These are phyloP conservation scores for Mus caroli DNA, from an alignment of 2,797 vertebrate genomes.

Conservation along the genomic window DNA sequence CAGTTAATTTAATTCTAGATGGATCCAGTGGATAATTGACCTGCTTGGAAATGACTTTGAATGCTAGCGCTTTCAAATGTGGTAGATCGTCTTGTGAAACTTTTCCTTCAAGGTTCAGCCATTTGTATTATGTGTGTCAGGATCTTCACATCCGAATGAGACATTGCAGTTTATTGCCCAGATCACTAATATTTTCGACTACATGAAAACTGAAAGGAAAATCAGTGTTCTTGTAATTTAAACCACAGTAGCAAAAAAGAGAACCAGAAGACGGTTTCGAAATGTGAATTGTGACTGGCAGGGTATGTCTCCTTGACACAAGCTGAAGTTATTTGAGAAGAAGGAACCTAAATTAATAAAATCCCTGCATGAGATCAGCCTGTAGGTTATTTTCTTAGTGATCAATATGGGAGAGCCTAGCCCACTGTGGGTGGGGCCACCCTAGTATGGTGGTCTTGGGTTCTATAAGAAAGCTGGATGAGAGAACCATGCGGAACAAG, in stretches of 20 bases:
- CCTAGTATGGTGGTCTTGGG: background rate
- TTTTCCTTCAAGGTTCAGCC: background rate
- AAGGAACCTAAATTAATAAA: background rate
- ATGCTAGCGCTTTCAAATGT: slow-evolving; percentile 23
- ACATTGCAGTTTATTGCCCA: background rate
- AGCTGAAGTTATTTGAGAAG: background rate
- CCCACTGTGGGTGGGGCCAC: background rate
- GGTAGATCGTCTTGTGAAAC: background rate
- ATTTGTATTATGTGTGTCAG: background rate
- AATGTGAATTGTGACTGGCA: slow-evolving; percentile 24
- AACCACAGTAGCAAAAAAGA: background rate
- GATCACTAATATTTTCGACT: slow-evolving; percentile 31
- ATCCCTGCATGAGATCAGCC: background rate
- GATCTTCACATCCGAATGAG: background rate
- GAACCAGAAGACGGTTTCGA: slow-evolving; percentile 33
- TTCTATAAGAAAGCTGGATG: background rate
- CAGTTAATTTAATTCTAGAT: slow-evolving; percentile 34
- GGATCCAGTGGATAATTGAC: background rate
- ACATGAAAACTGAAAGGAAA: background rate
- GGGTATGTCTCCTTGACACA: background rate
- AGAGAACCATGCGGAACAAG: background rate
- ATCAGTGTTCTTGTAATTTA: slow-evolving; percentile 12
- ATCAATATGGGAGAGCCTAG: background rate
- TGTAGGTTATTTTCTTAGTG: background rate
- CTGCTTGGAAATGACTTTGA: slow-evolving; percentile 42